Percentiles rank a stretch among this genome's conserved stretches.
phyloP scores from a whole-genome alignment of 2,113 vertebrate genomes.

The Riparia riparia region DNA sequence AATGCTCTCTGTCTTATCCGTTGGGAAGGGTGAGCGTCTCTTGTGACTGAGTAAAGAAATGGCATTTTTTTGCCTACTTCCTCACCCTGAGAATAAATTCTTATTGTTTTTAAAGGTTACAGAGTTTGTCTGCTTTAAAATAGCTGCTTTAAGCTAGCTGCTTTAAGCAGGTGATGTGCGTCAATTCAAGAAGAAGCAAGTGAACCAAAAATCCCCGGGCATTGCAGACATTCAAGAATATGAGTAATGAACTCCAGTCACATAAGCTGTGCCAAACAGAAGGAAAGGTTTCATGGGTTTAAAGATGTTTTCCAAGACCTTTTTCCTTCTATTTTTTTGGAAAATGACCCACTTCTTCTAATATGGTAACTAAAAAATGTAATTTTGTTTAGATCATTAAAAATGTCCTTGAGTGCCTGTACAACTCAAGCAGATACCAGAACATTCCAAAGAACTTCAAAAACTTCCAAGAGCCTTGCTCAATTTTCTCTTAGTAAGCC shows the following conservation, averaged over 20 bases:
- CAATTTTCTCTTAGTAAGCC: neutral
- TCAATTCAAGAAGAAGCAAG: neutral
- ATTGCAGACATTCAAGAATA: neutral
- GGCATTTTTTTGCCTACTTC: neutral
- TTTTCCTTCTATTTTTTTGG: neutral
- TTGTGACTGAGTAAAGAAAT: neutral
- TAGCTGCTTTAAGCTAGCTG: neutral
- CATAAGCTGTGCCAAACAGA: neutral
- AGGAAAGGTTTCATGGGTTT: neutral
- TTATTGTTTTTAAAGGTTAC: neutral
- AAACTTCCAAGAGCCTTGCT: neutral
- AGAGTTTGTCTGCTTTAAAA: conserved; percentile 6
- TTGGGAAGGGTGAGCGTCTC: neutral
- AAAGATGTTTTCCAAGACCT: neutral
- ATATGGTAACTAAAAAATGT: neutral
- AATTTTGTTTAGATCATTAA: neutral
- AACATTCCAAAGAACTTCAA: neutral
- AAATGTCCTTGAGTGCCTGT: neutral
- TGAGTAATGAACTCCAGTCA: neutral
- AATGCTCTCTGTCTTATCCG: neutral
- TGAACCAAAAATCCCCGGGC: conserved; percentile 21
- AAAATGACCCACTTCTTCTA: neutral
- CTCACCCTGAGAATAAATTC: neutral
- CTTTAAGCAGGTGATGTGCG: neutral
- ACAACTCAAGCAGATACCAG: neutral